Evolutionary conservation across 2,797 vertebrate genomes (phyloP).

Genomic region (Chaetophractus vellerosus): DNA sequence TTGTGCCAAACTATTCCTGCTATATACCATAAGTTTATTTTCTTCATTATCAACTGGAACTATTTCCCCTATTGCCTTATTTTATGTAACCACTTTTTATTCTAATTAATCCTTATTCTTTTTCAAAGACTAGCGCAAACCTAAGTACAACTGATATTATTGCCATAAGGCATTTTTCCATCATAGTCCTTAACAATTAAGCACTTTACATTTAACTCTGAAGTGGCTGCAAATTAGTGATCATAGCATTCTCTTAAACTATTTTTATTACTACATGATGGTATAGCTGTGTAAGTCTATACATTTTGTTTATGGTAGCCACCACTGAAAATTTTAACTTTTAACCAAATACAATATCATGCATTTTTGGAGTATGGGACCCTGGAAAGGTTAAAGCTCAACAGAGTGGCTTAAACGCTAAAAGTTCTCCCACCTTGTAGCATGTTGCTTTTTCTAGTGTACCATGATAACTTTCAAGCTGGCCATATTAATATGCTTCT

Average conservation of each 20-base stretch:
- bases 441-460: not conserved
- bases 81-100: not conserved
- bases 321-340: not conserved
- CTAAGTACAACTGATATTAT: not conserved
- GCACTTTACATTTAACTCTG: conserved; percentile 31
- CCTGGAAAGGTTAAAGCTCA: not conserved
- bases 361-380: not conserved
- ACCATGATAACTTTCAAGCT: not conserved
- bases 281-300: not conserved
- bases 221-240: not conserved
- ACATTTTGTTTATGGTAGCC: not conserved
- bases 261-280: conserved; percentile 10
- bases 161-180: not conserved
- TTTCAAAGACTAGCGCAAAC: not conserved
- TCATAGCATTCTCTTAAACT: not conserved
- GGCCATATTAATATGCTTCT: not conserved
- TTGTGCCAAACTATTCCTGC: not conserved
- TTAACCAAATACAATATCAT: not conserved
- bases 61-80: not conserved
- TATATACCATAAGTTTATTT: not conserved
- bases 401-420: not conserved
- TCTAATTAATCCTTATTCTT: not conserved
- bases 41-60: not conserved
- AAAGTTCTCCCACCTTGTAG: not conserved
- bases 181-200: not conserved